Evolutionary conservation across 2,113 vertebrate genomes (phyloP).

Genomic region (Rhinogobius similis): DNA sequence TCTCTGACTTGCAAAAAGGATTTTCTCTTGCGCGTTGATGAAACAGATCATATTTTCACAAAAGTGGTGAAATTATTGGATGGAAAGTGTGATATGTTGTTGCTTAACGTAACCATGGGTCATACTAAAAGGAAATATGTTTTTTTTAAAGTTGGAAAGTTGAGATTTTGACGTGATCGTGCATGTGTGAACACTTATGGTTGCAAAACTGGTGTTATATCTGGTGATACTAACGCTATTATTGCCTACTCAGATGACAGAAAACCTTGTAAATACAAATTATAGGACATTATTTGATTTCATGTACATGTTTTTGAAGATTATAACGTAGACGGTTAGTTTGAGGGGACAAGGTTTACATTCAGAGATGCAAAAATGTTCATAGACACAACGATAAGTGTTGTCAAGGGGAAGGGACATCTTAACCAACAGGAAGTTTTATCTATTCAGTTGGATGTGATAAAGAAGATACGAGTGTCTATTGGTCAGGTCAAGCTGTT

Average conservation of each 20-base stretch:
- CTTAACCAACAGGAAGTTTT: too few species aligned
- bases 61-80: slow-evolving; percentile 38
- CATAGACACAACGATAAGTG: too few species aligned
- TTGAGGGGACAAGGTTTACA: too few species aligned
- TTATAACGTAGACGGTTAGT: background rate
- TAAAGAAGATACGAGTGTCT: too few species aligned
- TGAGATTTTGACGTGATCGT: background rate
- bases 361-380: too few species aligned
- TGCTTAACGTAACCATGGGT: slow-evolving; percentile 29
- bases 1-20: slow-evolving; percentile 4
- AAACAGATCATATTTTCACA: background rate
- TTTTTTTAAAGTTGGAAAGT: background rate
- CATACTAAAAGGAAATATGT: slow-evolving; percentile 22
- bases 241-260: too few species aligned
- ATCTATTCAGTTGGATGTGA: too few species aligned
- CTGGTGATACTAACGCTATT: too few species aligned
- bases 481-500: too few species aligned
- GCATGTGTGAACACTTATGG: background rate
- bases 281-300: background rate
- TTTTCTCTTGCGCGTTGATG: background rate
- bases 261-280: too few species aligned
- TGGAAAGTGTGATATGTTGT: slow-evolving; percentile 22
- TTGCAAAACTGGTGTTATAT: background rate
- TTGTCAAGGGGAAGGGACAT: too few species aligned
- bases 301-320: too few species aligned